Evolutionary conservation across 2,113 vertebrate species (phyloP), one percentile per base, ranked within the genome.

Genomic region (Carassius gibelio): DNA sequence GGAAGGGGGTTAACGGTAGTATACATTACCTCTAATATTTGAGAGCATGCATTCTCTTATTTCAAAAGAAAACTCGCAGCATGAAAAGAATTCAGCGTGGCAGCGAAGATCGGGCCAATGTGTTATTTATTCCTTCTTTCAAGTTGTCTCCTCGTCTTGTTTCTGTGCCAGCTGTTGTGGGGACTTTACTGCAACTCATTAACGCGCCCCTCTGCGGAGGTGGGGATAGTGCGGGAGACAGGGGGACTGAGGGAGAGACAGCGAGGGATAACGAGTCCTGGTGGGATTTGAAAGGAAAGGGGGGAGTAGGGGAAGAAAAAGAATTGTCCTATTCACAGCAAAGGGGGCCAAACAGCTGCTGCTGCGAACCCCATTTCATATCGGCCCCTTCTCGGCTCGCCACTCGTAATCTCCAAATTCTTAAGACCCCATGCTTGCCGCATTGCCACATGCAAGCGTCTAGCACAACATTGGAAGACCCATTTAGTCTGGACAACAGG

Each of bases 401-500:
- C 85, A 85, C 88, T 90, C 86, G 83, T 91, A 92, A 92, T 90
- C 94, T 91, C 84, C 78, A 80, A 93, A 94, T 93, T 93, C 92
- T 90, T 93, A 90, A 90, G 89, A 91, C 88, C 89, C 88, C 90
- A 88, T 89, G 88, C 87, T 89, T 88, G 86, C 88, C 90, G 88
- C 88, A 88, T 76, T 75, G 87, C 34, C 23, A 71, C 81, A 17
- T 34, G 82, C 48, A 80, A 82, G 66, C 50, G 86, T 84, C 85
- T 84, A 84, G 89, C 90, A 86, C 84, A 89, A 88, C 90, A 90
- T 92, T 92, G 89, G 91, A 86, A 89, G 89, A 84, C 86, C 91
- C 88, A 93, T 95, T 94, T 92, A 94, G 69, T 80, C 68, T 84
- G 90, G 91, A 94, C 93, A 93, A 92, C 92, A 92, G 93, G 89